Evolutionary conservation across 2,888 invertebrate genomes (phyloP), one percentile per base, ranked within the genome.

Genomic region (Lissonota sp.): DNA sequence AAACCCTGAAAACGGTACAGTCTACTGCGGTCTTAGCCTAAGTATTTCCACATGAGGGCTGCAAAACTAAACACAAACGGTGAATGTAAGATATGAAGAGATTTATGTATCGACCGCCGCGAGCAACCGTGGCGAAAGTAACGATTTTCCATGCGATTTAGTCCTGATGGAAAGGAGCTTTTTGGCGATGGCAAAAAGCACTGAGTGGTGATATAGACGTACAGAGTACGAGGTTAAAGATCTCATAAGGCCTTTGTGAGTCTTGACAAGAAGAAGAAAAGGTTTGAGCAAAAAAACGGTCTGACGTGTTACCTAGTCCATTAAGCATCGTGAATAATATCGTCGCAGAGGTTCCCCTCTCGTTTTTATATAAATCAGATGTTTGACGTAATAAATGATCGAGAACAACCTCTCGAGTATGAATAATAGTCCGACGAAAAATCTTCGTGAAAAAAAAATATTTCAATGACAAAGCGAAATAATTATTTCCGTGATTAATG

Each of bases 111-210:
- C 73, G 69, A 62, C 73, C 77, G 58, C 39, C 57, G 57, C 69
- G 58, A 69, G 66, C 77, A 69, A 80, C 77, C 66, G 77, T 69
- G 69, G 77, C 58, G 73, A 69, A 77, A 69, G 77, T 80, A 80
- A 80, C 80, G 77, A 80, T 80, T 77, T 80, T 80, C 80, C 69
- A 77, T 66, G 60, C 40, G 57, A 44, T 37, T 37, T 73, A 63
- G 26, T 26, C 3, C 26, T 44, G 42, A 55, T n/a, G n/a, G n/a
- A 12, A 49, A 40, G 53, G 64, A 10, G 64, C 55, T 46, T 57
- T 39, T 64, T 39, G 46, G 64, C 73, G 44, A n/a, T 46, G 8
- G 14, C 37, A 26, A 26, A 26, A 26, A 64, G 46, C 39, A 12
- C 14, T 14, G 14, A 53, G 14, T 53, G 12, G 53, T 14, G 55